Evolutionary conservation across 2,888 invertebrate genomes (phyloP).

Genomic region (Dicycla oo): DNA sequence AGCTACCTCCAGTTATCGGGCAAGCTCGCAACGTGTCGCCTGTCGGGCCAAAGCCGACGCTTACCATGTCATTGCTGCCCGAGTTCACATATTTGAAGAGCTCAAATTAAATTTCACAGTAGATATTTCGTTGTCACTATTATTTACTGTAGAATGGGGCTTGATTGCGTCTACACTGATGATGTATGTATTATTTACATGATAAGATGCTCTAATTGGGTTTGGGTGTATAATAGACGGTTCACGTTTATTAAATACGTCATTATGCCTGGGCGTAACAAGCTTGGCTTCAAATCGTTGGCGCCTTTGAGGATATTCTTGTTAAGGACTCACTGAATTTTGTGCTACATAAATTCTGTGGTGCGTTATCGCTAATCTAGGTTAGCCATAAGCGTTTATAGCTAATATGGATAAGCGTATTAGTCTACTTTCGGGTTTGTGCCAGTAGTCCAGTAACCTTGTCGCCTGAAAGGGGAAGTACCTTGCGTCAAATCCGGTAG

Average conservation of each 20-base stretch:
- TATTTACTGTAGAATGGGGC: constrained; percentile 54
- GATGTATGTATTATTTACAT: constrained; percentile 57
- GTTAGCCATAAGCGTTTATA: neutral
- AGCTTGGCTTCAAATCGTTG: constrained; percentile 25
- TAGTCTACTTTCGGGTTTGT: no score
- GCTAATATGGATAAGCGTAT: no score
- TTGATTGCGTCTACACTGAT: constrained; percentile 58
- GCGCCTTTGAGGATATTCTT: constrained; percentile 13
- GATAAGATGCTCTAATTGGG: constrained; percentile 53
- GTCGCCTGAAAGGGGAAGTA: no score
- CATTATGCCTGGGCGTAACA: constrained; percentile 15
- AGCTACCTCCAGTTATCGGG: constrained; percentile 45
- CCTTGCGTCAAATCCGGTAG: no score
- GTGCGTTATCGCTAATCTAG: neutral
- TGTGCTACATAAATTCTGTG: neutral
- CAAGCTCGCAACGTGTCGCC: constrained; percentile 37
- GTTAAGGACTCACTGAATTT: neutral
- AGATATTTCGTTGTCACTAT: constrained; percentile 53
- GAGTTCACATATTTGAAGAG: constrained; percentile 63
- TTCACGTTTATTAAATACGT: constrained; percentile 36
- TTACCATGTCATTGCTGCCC: constrained; percentile 64
- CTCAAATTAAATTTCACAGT: constrained; percentile 62
- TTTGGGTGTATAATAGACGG: constrained; percentile 37
- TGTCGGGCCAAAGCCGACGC: constrained; percentile 59
- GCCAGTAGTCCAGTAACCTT: no score